Evolutionary conservation across 2,113 vertebrate genomes (phyloP).

Genomic region (Genyomyrus donnyi): DNA sequence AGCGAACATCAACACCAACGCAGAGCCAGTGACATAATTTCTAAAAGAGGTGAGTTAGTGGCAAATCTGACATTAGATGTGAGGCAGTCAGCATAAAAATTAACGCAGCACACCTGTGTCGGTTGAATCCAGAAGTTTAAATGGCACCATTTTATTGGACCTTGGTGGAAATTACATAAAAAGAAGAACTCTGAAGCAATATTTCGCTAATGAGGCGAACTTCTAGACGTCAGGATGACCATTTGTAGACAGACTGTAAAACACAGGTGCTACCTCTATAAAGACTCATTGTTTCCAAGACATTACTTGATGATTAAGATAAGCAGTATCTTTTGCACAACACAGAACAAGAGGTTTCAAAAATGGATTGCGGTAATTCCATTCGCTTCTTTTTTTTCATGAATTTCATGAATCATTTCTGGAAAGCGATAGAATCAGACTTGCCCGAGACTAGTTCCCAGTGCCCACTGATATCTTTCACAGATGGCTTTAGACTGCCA

Average conservation of each 20-base stretch:
- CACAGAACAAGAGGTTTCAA: conserved; percentile 16
- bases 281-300: not conserved
- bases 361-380: not conserved
- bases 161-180: not conserved
- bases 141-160: not conserved
- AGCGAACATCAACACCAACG: not conserved
- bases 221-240: not conserved
- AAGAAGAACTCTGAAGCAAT: not conserved
- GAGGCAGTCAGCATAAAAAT: not conserved
- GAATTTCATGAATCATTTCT: conserved; percentile 4
- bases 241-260: not conserved
- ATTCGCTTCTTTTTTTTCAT: not conserved
- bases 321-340: conserved; percentile 10
- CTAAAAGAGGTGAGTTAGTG: not conserved
- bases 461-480: not conserved
- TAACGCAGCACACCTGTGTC: not conserved
- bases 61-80: not conserved
- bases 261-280: not conserved
- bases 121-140: not conserved
- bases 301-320: not conserved
- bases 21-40: not conserved
- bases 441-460: not conserved
- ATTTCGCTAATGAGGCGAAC: not conserved
- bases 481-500: not conserved
- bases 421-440: not conserved